phyloP scores from a whole-genome alignment of 2,888 invertebrate species.

The Leptinotarsa juncta region DNA sequence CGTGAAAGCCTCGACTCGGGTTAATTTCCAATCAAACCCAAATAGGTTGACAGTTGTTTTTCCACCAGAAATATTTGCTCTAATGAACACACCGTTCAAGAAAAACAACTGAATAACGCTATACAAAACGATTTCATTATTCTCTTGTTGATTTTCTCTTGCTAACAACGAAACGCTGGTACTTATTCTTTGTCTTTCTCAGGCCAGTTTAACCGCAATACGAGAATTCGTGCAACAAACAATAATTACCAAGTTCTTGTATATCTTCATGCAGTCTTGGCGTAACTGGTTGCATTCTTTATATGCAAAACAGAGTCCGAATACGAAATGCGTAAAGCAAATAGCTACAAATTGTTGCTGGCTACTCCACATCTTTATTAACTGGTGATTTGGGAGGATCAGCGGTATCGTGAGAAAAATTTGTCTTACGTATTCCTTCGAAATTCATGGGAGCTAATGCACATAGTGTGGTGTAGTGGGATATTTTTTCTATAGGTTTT shows the following conservation, averaged over 20 bases:
- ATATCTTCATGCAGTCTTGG: constrained; percentile 38
- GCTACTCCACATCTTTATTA: constrained; percentile 48
- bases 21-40: too few species aligned
- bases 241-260: constrained; percentile 33
- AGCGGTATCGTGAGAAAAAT: constrained; percentile 27
- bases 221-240: constrained; percentile 30
- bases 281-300: constrained; percentile 53
- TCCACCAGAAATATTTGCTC: too few species aligned
- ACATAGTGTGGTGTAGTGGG: too few species aligned
- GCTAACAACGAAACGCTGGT: not conserved
- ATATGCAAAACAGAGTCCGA: constrained; percentile 55
- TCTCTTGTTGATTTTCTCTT: not conserved
- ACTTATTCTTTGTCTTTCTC: not conserved
- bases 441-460: not conserved
- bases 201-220: not conserved
- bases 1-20: too few species aligned
- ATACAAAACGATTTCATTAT: not conserved
- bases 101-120: not conserved
- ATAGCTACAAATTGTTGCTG: constrained; percentile 54
- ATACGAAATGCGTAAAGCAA: constrained; percentile 51
- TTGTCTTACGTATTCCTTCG: not conserved
- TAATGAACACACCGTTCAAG: too few species aligned
- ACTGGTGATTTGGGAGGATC: constrained; percentile 42
- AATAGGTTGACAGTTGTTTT: too few species aligned
- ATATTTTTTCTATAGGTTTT: too few species aligned